These are phyloP conservation scores for Cotesia glomerata DNA, from an alignment of 1,140 invertebrate species.

Conservation along the genomic window DNA sequence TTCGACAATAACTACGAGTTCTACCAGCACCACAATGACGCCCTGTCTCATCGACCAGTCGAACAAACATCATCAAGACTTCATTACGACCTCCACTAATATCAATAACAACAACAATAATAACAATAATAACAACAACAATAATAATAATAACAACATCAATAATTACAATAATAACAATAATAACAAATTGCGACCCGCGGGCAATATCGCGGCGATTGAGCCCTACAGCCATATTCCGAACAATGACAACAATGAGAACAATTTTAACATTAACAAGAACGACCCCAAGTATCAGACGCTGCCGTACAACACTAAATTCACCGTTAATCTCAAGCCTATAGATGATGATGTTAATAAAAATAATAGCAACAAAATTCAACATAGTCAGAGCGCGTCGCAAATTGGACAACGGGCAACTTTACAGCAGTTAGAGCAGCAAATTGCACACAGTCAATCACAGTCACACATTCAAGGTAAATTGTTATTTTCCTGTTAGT, in stretches of 20 bases:
- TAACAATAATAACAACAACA: too few species aligned
- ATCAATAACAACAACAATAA: constrained; percentile 51
- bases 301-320: constrained; percentile 87
- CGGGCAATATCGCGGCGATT: constrained; percentile 83
- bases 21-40: constrained; percentile 12
- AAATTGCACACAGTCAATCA: constrained; percentile 60
- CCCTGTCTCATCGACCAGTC: constrained; percentile 36
- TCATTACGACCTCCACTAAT: constrained; percentile 24
- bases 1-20: constrained; percentile 36
- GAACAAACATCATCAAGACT: constrained; percentile 50
- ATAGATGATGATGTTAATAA: constrained; percentile 60
- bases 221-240: constrained; percentile 89
- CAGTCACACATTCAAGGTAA: constrained; percentile 61
- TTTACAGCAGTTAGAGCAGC: constrained; percentile 57
- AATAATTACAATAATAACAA: too few species aligned
- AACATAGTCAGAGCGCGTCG: constrained; percentile 59
- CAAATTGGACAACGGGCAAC: constrained; percentile 55
- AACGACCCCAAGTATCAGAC: constrained; percentile 94
- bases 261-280: constrained; percentile 74
- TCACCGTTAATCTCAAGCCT: constrained; percentile 68
- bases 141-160: too few species aligned
- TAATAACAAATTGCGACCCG: constrained; percentile 48
- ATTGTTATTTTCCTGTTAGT: constrained; percentile 7
- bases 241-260: constrained; percentile 59
- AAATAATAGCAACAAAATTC: constrained; percentile 60